phyloP scores from a whole-genome alignment of 1,140 invertebrate species.

The Drosophila sucinea region DNA sequence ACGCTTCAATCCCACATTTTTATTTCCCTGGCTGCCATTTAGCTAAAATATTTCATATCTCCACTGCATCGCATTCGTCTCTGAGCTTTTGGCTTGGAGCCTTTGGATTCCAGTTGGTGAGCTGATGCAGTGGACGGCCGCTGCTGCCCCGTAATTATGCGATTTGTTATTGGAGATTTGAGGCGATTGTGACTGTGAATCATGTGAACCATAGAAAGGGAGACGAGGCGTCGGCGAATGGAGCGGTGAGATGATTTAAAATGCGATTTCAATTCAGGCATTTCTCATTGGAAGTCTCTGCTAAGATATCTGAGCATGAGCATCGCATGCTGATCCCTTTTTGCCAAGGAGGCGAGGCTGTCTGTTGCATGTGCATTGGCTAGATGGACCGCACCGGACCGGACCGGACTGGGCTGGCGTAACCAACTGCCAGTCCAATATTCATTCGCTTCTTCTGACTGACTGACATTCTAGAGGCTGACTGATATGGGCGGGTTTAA shows the following conservation, averaged over 20 bases:
- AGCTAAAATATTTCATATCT: slow-evolving; percentile 82
- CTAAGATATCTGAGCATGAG: slow-evolving; percentile 39
- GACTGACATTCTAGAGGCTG: slow-evolving; percentile 74
- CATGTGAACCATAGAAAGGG: slow-evolving; percentile 45
- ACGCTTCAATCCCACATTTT: slow-evolving; percentile 83
- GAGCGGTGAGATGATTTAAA: slow-evolving; percentile 79
- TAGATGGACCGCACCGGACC: neutral
- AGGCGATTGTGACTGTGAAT: slow-evolving; percentile 83
- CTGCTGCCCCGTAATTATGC: slow-evolving; percentile 83
- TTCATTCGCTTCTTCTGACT: slow-evolving; percentile 60
- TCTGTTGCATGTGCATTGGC: slow-evolving; percentile 64
- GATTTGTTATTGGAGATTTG: slow-evolving; percentile 83
- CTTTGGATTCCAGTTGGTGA: slow-evolving; percentile 29
- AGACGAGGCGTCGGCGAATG: slow-evolving; percentile 19
- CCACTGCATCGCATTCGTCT: slow-evolving; percentile 63
- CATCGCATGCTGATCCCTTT: slow-evolving; percentile 75
- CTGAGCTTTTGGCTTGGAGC: slow-evolving; percentile 41
- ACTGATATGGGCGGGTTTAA: slow-evolving; percentile 72
- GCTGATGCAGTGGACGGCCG: slow-evolving; percentile 60
- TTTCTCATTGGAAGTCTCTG: slow-evolving; percentile 58
- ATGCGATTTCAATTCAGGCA: slow-evolving; percentile 83
- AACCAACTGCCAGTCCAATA: slow-evolving; percentile 28
- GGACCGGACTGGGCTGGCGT: neutral
- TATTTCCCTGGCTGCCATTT: slow-evolving; percentile 80
- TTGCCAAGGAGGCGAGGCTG: slow-evolving; percentile 55